These are phyloP conservation scores for Rissa tridactyla DNA, from an alignment of 2,113 vertebrate genomes.

Conservation along the genomic window DNA sequence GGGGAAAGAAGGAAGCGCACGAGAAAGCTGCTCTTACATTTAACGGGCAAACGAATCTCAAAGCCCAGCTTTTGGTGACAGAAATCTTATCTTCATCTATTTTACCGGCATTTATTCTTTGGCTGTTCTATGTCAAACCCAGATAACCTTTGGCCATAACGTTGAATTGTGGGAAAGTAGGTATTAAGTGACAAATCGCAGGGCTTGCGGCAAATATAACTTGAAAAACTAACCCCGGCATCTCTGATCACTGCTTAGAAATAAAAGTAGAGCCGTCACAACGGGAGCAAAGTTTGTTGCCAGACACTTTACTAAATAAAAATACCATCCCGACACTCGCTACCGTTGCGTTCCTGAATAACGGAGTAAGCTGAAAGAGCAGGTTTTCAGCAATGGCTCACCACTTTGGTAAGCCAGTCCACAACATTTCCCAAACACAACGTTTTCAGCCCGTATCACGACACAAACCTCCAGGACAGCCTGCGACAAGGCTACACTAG, in stretches of 20 bases:
- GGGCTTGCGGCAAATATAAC: neutral
- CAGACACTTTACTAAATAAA: neutral
- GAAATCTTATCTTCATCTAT: slow-evolving; percentile 43
- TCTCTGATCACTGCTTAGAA: neutral
- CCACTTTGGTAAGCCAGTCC: neutral
- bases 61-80: slow-evolving; percentile 15
- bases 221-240: neutral
- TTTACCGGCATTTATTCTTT: slow-evolving; percentile 12
- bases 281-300: neutral
- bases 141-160: neutral
- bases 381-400: neutral
- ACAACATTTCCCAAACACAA: neutral
- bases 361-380: neutral
- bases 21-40: slow-evolving; percentile 8
- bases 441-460: fast-evolving
- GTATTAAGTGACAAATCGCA: neutral
- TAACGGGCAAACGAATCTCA: slow-evolving; percentile 14
- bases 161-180: neutral
- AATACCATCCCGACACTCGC: neutral
- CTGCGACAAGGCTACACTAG: neutral
- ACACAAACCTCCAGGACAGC: neutral
- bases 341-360: neutral
- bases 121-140: neutral
- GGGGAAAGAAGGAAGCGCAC: neutral
- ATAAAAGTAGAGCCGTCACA: neutral